Percentiles rank a stretch among this genome's conserved stretches.
phyloP scores from a whole-genome alignment of 2,113 vertebrate genomes.

The Formicarius rufipectus region DNA sequence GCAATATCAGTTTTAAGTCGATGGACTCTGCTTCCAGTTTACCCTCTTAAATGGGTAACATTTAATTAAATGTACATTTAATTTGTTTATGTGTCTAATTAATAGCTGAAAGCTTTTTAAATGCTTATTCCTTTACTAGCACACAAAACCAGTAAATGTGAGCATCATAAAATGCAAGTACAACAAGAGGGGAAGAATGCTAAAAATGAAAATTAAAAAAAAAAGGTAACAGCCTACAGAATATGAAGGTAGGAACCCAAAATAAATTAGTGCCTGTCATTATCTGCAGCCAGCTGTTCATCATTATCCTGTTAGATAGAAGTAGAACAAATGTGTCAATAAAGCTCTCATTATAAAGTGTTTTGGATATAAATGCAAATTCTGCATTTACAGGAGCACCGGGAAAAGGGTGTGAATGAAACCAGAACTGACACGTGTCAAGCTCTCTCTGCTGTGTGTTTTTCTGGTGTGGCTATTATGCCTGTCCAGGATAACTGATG shows the following conservation, averaged over 20 bases:
- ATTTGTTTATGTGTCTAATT: slow-evolving; percentile 10
- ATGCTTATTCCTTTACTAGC: not conserved
- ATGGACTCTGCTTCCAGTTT: not conserved
- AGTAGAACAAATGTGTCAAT: not conserved
- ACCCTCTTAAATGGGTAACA: not conserved
- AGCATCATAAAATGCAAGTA: not conserved
- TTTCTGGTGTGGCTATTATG: not conserved
- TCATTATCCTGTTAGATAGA: not conserved
- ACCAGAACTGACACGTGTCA: not conserved
- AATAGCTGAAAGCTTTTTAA: slow-evolving; percentile 23
- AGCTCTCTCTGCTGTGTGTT: not conserved
- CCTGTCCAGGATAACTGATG: not conserved
- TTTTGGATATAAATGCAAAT: not conserved
- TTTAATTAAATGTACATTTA: slow-evolving; percentile 40
- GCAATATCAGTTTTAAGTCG: not conserved
- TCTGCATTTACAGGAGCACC: not conserved
- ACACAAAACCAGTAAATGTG: not conserved
- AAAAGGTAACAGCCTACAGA: not conserved
- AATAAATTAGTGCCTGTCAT: not conserved
- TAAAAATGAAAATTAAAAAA: not conserved
- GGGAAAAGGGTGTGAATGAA: not conserved
- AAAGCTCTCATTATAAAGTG: not conserved
- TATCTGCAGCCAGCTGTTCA: not conserved
- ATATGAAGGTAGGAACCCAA: not conserved
- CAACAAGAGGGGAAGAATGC: not conserved